Base-by-base conservation (phyloP, 1,140 invertebrate genomes). In the Cryptotermes secundus region DNA sequence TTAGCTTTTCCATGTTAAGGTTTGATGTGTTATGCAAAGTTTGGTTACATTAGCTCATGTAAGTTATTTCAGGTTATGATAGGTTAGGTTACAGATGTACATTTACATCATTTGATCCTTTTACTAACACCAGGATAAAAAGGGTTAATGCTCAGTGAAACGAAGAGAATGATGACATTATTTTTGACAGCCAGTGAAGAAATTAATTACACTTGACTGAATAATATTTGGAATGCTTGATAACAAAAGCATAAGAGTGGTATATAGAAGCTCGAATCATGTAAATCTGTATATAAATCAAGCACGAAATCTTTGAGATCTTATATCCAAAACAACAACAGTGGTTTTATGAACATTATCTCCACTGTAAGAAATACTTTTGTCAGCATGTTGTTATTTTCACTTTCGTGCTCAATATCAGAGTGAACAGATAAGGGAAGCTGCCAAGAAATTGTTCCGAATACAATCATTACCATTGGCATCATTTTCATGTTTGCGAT, bases 401-500 rank as follows among this genome's bases (percentile, higher is more conserved):
- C 6, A 49, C 10, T 45, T 82, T 82, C 38, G 81, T 49, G 81
- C 81, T 82, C 81, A 82, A 82, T 82, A 82, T 82, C 26, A 59
- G 3, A 59, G 53, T 3, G 19, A 19, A 59, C 2, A 38, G 7
- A 38, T n/a, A 81, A 81, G 36, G 36, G 35, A 83, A 59, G 82
- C 82, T 83, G 34, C n/a, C 34, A 84, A 84, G 83, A 38, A 84
- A 35, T 38, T 84, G 83, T 72, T 72, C 45, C 49, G 59, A 84
- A 80, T 84, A 84, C 72, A 84, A 84, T 79, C 72, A 79, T 84
- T 84, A 84, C 83, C 83, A 84, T 84, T 31, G 81, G 38, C 80
- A 81, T 81, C 38, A 45, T 82, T 59, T 79, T 80, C 83, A 80
- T 84, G 83, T 84, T 84, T 84, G 83, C 83, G 83, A 84, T 84